Evolutionary conservation across 1,140 invertebrate species (phyloP), one percentile per base, ranked within the genome.

Genomic region (Nasonia giraulti): DNA sequence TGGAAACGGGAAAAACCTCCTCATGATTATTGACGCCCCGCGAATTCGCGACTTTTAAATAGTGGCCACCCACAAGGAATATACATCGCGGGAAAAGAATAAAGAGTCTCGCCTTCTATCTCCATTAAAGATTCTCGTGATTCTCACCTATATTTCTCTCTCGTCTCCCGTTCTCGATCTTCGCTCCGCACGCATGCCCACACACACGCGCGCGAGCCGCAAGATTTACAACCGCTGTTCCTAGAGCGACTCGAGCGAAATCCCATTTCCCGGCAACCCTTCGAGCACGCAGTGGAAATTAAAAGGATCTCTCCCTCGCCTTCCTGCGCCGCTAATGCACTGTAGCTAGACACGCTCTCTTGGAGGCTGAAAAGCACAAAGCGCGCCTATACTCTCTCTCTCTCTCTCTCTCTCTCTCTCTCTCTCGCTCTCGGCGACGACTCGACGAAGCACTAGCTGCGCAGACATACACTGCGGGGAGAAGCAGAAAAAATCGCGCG

Each of bases 241-340:
- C 23, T 20, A 12, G 5, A 50, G 31, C 31, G 73, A n/a, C 37
- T 37, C 27, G 33, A 47, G 44, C 20, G 44, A 55, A 77, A 77
- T 77, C 47, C 75, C 75, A 77, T 77, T 77, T 77, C 75, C 75
- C 27, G 40, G 75, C 75, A 77, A 77, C 75, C 75, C 75, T 77
- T 77, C 75, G 75, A 75, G 33, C 68, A 23, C 40, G 23, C 40
- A 31, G 40, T 77, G 17, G 20, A 77, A 77, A 77, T 77, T 77
- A 77, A 77, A 77, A 77, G 75, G 33, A 31, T 75, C 73, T n/a
- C 73, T 75, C 20, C 37, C 73, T 33, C 17, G 27, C 37, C 33
- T 75, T 20, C 37, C 37, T 37, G 27, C 73, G 4, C 37, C 73
- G 33, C 37, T 71, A 71, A 71, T 71, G 68, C 68, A 71, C 68